Percentiles rank a stretch among this genome's conserved stretches.
These are phyloP conservation scores for Magallana angulata DNA, from an alignment of 1,140 invertebrate genomes.

Conservation along the genomic window DNA sequence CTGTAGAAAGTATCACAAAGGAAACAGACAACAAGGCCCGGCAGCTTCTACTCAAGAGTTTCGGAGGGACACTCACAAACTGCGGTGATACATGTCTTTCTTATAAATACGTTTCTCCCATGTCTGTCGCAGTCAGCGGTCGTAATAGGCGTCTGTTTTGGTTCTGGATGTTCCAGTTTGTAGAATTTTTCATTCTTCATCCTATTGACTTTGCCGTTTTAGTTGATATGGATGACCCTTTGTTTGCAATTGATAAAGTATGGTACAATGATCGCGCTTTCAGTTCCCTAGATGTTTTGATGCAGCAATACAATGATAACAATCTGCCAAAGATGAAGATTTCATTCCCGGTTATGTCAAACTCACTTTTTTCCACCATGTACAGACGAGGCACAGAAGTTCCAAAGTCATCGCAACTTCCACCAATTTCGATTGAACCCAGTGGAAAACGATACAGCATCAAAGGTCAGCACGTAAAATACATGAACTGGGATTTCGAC, in stretches of 20 bases:
- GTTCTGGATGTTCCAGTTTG: constrained; percentile 56
- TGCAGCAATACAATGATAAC: constrained; percentile 49
- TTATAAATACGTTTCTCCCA: constrained; percentile 50
- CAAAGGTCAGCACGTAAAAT: constrained; percentile 63
- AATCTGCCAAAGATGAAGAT: constrained; percentile 56
- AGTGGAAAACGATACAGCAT: constrained; percentile 71
- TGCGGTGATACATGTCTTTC: constrained; percentile 66
- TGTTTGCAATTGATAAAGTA: constrained; percentile 59
- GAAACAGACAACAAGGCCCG: constrained; percentile 38
- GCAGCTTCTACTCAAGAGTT: constrained; percentile 64
- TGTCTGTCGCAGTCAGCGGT: constrained; percentile 55
- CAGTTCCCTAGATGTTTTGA: constrained; percentile 56
- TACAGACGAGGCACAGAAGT: constrained; percentile 54
- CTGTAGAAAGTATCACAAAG: neutral
- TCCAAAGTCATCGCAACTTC: constrained; percentile 49
- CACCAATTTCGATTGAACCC: constrained; percentile 64
- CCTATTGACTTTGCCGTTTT: constrained; percentile 65
- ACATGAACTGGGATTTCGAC: constrained; percentile 73
- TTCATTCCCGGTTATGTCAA: constrained; percentile 50
- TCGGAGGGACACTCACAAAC: constrained; percentile 59
- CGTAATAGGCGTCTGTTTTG: constrained; percentile 60
- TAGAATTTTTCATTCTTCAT: constrained; percentile 59
- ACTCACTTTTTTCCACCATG: constrained; percentile 58
- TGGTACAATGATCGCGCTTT: constrained; percentile 62
- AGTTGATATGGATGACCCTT: constrained; percentile 52